Conservation (phyloP, 2,888 invertebrate species). For the Tricholauxania praeusta region DNA sequence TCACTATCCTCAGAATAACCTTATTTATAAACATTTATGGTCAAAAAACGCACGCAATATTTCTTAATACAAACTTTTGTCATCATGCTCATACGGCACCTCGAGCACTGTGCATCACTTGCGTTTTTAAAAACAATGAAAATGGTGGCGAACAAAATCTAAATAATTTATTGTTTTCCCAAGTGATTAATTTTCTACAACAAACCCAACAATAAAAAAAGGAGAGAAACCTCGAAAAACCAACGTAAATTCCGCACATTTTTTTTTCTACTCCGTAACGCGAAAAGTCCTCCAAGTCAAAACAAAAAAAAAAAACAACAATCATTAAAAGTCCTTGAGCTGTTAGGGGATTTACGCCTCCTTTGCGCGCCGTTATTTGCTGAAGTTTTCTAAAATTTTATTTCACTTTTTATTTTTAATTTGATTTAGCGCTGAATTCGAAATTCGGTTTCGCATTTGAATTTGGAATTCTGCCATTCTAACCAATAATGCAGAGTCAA, state of each 20-base stretch:
- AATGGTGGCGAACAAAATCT: slow-evolving; percentile 9
- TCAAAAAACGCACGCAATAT: too few relatives aligned
- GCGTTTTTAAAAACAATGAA: slow-evolving; percentile 12
- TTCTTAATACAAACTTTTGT: too few relatives aligned
- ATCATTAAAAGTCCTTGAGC: slow-evolving; percentile 13
- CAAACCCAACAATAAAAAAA: background rate
- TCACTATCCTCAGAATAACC: too few relatives aligned
- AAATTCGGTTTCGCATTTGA: background rate
- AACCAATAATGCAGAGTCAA: too few relatives aligned
- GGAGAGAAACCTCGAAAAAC: background rate
- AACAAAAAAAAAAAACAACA: background rate
- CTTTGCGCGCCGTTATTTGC: background rate
- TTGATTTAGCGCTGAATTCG: slow-evolving; percentile 4
- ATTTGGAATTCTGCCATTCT: background rate
- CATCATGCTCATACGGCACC: too few relatives aligned
- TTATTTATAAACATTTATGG: too few relatives aligned
- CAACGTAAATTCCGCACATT: too few relatives aligned
- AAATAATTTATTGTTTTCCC: slow-evolving; percentile 30
- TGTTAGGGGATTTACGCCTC: background rate
- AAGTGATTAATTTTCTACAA: slow-evolving; percentile 28
- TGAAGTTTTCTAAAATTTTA: background rate
- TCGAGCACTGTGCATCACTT: too few relatives aligned
- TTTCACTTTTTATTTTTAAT: background rate
- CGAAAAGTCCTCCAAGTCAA: too few relatives aligned
- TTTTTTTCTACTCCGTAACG: too few relatives aligned